phyloP scores from a whole-genome alignment of 2,797 vertebrate species.

The Protonibea diacanthus region DNA sequence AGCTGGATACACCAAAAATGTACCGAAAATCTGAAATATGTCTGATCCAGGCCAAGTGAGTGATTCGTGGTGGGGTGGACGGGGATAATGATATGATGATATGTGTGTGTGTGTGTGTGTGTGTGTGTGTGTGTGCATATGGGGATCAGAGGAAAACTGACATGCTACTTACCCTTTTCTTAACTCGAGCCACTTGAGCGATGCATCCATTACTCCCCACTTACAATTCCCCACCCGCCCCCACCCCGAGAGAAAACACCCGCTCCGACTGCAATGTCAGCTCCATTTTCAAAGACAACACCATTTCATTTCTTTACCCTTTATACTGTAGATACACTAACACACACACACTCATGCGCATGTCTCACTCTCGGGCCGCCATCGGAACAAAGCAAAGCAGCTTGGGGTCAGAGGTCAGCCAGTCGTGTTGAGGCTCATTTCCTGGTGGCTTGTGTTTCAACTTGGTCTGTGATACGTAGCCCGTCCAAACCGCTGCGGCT shows the following conservation, averaged over 20 bases:
- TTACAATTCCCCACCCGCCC: neutral
- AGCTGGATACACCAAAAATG: conserved; percentile 51
- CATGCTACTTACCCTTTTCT: conserved; percentile 23
- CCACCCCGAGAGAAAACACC: neutral
- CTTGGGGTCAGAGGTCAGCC: conserved; percentile 45
- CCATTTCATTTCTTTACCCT: neutral
- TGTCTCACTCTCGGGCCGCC: conserved; percentile 6
- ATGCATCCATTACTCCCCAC: neutral
- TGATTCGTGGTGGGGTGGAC: conserved; percentile 35
- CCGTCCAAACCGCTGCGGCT: conserved; percentile 35
- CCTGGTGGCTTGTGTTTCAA: conserved; percentile 58
- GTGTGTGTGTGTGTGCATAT: neutral
- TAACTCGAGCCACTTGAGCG: conserved; percentile 14
- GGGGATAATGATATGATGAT: conserved; percentile 28
- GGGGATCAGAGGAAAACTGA: conserved; percentile 38
- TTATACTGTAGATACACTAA: neutral
- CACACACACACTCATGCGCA: neutral
- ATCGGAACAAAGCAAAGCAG: conserved; percentile 33
- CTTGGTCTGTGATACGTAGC: conserved; percentile 35
- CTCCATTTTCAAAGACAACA: conserved; percentile 23
- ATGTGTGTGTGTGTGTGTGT: conserved; percentile 14
- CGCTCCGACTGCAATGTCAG: neutral
- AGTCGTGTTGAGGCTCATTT: conserved; percentile 52
- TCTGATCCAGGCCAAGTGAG: conserved; percentile 33
- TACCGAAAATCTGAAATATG: conserved; percentile 41